These are phyloP conservation scores for Zele albiditarsus DNA, from an alignment of 2,888 invertebrate species.

Conservation along the genomic window DNA sequence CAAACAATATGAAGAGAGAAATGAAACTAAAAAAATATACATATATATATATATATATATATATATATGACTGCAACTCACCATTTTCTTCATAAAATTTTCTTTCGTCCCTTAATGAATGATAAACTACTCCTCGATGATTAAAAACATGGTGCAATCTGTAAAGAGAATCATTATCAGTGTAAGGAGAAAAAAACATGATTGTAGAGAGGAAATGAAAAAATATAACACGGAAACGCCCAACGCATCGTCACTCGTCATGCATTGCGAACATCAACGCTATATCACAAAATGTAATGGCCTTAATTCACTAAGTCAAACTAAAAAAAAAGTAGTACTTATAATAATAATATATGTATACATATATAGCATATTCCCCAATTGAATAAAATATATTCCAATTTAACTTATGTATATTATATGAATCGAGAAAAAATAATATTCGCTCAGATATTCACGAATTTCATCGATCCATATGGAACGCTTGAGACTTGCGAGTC, in stretches of 20 bases:
- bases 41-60: background rate
- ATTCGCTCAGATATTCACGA: background rate
- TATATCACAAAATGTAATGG: conserved; percentile 6
- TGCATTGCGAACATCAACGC: conserved; percentile 2
- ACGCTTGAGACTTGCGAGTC: background rate
- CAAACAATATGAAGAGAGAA: background rate
- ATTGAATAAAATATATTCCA: no score
- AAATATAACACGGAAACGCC: conserved; percentile 22
- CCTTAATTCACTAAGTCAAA: background rate
- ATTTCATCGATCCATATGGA: conserved; percentile 23
- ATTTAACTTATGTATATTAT: background rate
- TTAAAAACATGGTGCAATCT: conserved; percentile 24
- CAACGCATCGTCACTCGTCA: conserved; percentile 2
- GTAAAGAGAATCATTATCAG: conserved; percentile 21
- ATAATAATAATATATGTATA: background rate
- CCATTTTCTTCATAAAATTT: conserved; percentile 32
- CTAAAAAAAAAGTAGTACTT: background rate
- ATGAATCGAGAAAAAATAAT: background rate
- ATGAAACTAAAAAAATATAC: background rate
- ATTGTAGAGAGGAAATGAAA: background rate
- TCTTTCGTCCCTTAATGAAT: conserved; percentile 14
- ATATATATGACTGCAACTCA: conserved; percentile 8
- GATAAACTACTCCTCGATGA: conserved; percentile 7
- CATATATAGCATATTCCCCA: background rate
- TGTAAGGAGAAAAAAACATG: background rate